Evolutionary conservation across 2,113 vertebrate genomes (phyloP).

Genomic region (chimpanzee (Pan troglodytes)): DNA sequence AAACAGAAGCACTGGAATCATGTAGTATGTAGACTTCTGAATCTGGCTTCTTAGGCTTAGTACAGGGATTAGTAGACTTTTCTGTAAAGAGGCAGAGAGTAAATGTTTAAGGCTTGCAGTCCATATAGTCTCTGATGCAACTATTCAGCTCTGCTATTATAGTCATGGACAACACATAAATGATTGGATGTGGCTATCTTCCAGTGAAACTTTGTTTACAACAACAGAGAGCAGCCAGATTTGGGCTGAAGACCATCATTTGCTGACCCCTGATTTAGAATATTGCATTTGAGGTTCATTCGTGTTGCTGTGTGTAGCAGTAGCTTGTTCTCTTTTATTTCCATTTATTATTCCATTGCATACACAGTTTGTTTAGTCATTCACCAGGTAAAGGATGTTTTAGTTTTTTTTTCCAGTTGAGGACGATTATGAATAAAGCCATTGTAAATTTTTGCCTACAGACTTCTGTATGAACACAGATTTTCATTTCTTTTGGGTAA

Average conservation of each 20-base stretch:
- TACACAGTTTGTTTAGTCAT: neutral
- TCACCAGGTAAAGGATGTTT: neutral
- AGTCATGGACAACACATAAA: neutral
- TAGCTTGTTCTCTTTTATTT: neutral
- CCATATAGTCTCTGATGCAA: neutral
- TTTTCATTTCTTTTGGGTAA: conserved; percentile 52
- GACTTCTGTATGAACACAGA: neutral
- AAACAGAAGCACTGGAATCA: neutral
- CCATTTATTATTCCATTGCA: neutral
- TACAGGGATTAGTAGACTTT: neutral
- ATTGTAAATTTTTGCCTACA: neutral
- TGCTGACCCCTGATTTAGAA: neutral
- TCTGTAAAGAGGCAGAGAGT: neutral
- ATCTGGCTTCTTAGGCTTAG: neutral
- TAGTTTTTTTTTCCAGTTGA: neutral
- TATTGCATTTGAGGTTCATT: neutral
- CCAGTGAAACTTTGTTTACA: neutral
- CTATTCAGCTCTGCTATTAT: neutral
- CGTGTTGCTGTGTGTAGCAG: neutral
- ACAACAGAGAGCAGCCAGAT: neutral
- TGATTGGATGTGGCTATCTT: neutral
- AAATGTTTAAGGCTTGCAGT: neutral
- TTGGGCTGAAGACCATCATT: neutral
- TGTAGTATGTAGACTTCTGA: neutral
- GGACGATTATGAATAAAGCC: neutral